Evolutionary conservation across 2,113 vertebrate species (phyloP).

Genomic region (Pseudonaja textilis): DNA sequence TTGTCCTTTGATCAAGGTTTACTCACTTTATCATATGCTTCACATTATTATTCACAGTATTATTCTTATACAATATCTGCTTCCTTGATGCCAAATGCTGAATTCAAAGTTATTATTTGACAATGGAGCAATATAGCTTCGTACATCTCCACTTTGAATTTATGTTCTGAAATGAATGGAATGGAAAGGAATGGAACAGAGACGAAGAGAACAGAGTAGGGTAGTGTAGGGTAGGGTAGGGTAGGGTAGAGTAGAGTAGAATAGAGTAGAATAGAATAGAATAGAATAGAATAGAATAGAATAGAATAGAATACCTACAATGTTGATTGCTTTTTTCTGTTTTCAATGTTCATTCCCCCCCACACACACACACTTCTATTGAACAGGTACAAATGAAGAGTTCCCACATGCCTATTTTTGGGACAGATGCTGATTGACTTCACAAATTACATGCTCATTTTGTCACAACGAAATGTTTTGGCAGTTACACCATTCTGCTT

Average conservation of each 20-base stretch:
- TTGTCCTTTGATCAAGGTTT: slow-evolving; percentile 22
- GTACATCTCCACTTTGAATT: not conserved
- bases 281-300: not conserved
- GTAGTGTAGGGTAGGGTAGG: too few relatives aligned
- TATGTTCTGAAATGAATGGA: not conserved
- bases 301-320: not conserved
- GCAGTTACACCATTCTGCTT: not conserved
- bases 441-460: not conserved
- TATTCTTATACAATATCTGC: rapidly evolving
- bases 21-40: not conserved
- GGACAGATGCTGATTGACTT: not conserved
- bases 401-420: not conserved
- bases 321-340: not conserved
- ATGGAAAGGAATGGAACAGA: too few relatives aligned
- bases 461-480: not conserved
- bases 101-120: not conserved
- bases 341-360: not conserved
- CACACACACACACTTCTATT: too few relatives aligned
- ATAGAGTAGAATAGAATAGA: not conserved
- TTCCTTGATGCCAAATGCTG: not conserved
- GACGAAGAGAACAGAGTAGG: too few relatives aligned
- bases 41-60: too few relatives aligned
- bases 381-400: not conserved
- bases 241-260: too few relatives aligned
- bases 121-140: not conserved